A percentile compares a stretch with the other conserved stretches of the same genome.
Conservation (phyloP, 2,797 vertebrate species). For the Poeciliopsis gracilis region DNA sequence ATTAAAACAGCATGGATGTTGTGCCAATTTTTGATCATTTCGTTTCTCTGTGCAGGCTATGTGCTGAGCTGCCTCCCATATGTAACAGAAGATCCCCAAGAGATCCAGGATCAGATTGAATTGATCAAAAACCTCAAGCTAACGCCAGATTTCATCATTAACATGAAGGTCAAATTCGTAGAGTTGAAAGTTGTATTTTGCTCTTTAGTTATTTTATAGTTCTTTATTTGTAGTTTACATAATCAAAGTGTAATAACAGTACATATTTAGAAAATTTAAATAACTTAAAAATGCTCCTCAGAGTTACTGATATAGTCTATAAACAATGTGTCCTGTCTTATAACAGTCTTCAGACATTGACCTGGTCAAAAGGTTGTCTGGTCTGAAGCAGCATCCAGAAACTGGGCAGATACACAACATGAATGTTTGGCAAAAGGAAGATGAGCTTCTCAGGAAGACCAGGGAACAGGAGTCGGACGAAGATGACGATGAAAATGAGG, state of each 20-base stretch:
- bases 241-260: neutral
- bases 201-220: neutral
- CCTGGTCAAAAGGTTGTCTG: conserved; percentile 84
- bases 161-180: conserved; percentile 88
- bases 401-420: conserved; percentile 82
- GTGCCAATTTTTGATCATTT: conserved; percentile 8
- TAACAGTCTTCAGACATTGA: conserved; percentile 89
- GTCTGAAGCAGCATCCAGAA: conserved; percentile 83
- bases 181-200: neutral
- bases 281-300: conserved; percentile 6
- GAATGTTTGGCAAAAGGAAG: conserved; percentile 82
- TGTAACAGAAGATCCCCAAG: conserved; percentile 84
- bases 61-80: conserved; percentile 91
- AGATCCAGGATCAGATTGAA: conserved; percentile 85
- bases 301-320: conserved; percentile 3
- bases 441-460: conserved; percentile 48
- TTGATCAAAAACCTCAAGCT: conserved; percentile 87
- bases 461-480: conserved; percentile 44
- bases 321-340: neutral
- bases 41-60: conserved; percentile 83
- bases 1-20: neutral
- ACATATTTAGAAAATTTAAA: neutral
- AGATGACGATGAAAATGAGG: conserved; percentile 58
- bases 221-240: neutral
- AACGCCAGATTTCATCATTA: conserved; percentile 92